A percentile compares a stretch with the other conserved stretches of the same genome.
phyloP scores from a whole-genome alignment of 2,797 vertebrate genomes.

The Natrix natrix region DNA sequence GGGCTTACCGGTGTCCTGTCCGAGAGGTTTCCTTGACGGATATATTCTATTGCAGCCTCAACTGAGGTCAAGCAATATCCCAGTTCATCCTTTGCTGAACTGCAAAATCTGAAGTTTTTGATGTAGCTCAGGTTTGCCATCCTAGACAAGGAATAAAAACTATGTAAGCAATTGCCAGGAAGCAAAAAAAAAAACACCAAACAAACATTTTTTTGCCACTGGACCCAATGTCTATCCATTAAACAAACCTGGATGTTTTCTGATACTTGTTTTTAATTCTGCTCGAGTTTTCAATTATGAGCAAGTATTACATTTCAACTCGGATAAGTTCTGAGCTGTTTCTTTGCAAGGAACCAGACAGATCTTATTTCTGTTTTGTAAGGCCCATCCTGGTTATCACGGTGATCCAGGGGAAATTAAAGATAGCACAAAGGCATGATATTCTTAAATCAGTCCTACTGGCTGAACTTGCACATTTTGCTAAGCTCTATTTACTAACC shows the following conservation, averaged over 20 bases:
- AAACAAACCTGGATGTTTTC: not conserved
- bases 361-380: not conserved
- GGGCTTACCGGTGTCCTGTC: slow-evolving; percentile 71
- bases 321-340: not conserved
- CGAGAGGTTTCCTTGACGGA: slow-evolving; percentile 87
- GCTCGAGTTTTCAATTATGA: not conserved
- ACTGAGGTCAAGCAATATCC: slow-evolving; percentile 93
- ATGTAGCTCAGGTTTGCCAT: slow-evolving; percentile 97
- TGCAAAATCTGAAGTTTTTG: slow-evolving; percentile 93
- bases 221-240: not conserved
- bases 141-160: slow-evolving; percentile 69
- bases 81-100: slow-evolving; percentile 88
- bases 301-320: not conserved
- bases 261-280: not conserved
- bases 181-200: not conserved
- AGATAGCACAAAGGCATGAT: not conserved
- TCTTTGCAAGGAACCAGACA: not conserved
- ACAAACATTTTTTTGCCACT: not conserved
- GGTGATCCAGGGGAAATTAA: not conserved
- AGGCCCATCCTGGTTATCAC: not conserved
- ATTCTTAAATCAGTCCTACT: not conserved
- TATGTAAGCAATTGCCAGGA: not conserved
- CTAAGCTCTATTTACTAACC: not conserved
- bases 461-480: not conserved
- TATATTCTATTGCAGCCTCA: slow-evolving; percentile 90